Percentiles rank a stretch among this genome's conserved stretches.
Conservation (phyloP, 2,797 vertebrate species). For the Acrossocheilus fasciatus region DNA sequence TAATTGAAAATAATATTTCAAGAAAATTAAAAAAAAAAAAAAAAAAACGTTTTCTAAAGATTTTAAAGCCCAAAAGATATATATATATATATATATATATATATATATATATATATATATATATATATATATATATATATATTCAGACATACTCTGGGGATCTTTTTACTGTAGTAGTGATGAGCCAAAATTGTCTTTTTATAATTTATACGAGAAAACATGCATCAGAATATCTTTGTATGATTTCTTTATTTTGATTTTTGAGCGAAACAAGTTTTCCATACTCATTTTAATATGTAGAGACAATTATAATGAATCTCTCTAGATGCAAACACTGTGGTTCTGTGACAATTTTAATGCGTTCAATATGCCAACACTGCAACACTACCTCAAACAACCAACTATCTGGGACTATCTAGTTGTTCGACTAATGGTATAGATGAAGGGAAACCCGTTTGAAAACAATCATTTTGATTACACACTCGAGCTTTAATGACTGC, state of each 20-base stretch:
- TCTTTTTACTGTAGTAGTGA: background rate
- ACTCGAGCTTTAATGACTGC: background rate
- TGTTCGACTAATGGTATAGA: background rate
- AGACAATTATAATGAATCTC: background rate
- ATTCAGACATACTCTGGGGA: background rate
- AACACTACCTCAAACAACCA: background rate
- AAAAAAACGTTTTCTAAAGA: no score
- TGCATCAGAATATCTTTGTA: background rate
- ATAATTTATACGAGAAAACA: background rate
- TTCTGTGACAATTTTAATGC: background rate
- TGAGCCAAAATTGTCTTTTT: background rate
- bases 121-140: no score
- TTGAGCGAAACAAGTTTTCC: background rate
- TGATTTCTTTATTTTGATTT: background rate
- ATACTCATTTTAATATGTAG: background rate
- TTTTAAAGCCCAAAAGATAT: no score
- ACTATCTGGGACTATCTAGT: background rate
- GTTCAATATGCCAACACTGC: background rate
- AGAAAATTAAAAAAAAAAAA: background rate
- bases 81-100: no score
- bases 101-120: no score
- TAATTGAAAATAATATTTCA: background rate
- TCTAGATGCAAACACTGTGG: background rate
- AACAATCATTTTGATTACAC: background rate
- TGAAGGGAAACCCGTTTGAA: background rate